Evolutionary conservation across 1,140 invertebrate genomes (phyloP).

Genomic region (Lordiphosa stackelbergi): DNA sequence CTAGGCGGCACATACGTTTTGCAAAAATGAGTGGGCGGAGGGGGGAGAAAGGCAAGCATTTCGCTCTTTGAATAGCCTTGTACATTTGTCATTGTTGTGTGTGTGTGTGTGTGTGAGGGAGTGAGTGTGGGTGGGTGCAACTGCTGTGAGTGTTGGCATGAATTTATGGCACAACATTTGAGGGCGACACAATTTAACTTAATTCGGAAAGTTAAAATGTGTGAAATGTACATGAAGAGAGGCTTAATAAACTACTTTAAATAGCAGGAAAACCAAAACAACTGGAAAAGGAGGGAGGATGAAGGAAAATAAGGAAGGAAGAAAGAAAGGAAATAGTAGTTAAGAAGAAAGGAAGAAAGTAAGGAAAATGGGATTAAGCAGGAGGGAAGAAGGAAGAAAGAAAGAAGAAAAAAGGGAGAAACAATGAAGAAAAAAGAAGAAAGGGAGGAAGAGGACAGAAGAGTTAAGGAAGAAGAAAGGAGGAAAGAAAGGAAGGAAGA

Average conservation of each 20-base stretch:
- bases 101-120: constrained; percentile 9
- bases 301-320: too few relatives aligned
- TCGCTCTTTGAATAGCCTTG: constrained; percentile 30
- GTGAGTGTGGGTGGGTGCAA: constrained; percentile 1
- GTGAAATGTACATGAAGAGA: constrained; percentile 26
- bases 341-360: too few relatives aligned
- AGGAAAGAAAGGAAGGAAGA: too few relatives aligned
- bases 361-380: too few relatives aligned
- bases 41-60: neutral
- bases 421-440: too few relatives aligned
- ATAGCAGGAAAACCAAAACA: too few relatives aligned
- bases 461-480: too few relatives aligned
- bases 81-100: constrained; percentile 42
- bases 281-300: too few relatives aligned
- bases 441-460: too few relatives aligned
- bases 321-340: too few relatives aligned
- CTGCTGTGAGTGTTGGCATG: constrained; percentile 52
- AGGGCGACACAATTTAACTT: constrained; percentile 72
- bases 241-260: constrained; percentile 2
- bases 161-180: constrained; percentile 73
- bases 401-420: too few relatives aligned
- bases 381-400: too few relatives aligned
- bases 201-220: constrained; percentile 55
- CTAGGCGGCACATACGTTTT: constrained; percentile 55
- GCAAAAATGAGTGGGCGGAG: constrained; percentile 5